A percentile compares a stretch with the other conserved stretches of the same genome.
These are phyloP conservation scores for Phragmatobia fuliginosa DNA, from an alignment of 2,888 invertebrate species.

Conservation along the genomic window DNA sequence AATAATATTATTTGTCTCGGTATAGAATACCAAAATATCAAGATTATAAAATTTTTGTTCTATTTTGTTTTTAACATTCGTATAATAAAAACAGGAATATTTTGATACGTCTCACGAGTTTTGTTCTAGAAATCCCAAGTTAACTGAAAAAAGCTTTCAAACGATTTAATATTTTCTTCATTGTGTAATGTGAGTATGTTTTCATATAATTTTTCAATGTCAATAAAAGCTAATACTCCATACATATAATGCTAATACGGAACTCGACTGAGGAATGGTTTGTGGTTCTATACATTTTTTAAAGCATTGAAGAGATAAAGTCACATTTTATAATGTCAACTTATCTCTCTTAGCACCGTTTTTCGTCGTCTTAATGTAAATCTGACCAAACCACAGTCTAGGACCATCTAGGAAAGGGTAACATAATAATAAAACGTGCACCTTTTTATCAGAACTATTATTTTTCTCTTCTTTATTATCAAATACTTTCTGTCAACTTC, in stretches of 20 bases:
- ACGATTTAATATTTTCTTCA: not conserved
- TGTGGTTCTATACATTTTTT: not conserved
- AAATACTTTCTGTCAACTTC: slow-evolving; percentile 64
- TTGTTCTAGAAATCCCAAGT: not conserved
- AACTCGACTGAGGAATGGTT: slow-evolving; percentile 3
- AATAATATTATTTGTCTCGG: slow-evolving; percentile 1
- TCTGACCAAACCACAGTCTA: not conserved
- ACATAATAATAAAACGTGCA: slow-evolving; percentile 73
- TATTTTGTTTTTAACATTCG: not conserved
- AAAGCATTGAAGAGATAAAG: not conserved
- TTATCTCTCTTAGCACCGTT: not conserved
- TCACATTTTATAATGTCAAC: not conserved
- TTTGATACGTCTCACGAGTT: not conserved
- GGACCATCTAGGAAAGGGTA: slow-evolving; percentile 40
- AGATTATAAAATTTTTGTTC: not conserved
- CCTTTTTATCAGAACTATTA: slow-evolving; percentile 73
- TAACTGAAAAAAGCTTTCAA: not conserved
- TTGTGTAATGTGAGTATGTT: not conserved
- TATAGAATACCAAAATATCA: not conserved
- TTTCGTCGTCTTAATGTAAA: not conserved
- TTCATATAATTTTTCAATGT: slow-evolving; percentile 13
- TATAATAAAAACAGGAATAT: not conserved
- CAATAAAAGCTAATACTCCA: slow-evolving; percentile 16
- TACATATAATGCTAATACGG: slow-evolving; percentile 5
- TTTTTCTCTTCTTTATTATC: slow-evolving; percentile 61